Conservation (phyloP, 2,888 invertebrate genomes). For the Drosophila borealis region DNA sequence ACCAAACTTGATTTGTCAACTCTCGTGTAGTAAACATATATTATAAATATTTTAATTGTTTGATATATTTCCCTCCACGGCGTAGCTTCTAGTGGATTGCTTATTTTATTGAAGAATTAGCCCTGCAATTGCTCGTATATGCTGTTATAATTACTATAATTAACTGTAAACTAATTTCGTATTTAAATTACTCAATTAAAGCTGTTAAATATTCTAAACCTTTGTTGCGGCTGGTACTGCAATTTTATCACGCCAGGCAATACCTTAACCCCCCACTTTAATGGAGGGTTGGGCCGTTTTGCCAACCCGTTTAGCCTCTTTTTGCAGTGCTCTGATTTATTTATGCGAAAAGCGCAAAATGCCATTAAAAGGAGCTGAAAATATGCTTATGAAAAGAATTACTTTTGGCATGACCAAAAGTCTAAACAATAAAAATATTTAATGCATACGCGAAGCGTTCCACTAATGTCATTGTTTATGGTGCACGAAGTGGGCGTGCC, state of each 20-base stretch:
- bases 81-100: no score
- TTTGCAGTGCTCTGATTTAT: constrained; percentile 54
- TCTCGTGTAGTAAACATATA: no score
- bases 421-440: constrained; percentile 77
- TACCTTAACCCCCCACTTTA: neutral
- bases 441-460: constrained; percentile 62
- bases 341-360: constrained; percentile 55
- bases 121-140: neutral
- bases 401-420: constrained; percentile 30
- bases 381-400: constrained; percentile 24
- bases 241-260: constrained; percentile 9
- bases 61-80: no score
- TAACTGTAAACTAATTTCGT: neutral
- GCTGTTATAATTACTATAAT: neutral
- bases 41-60: no score
- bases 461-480: constrained; percentile 61
- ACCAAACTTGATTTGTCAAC: no score
- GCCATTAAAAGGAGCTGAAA: constrained; percentile 58
- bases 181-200: constrained; percentile 9
- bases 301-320: neutral
- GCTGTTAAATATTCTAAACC: neutral
- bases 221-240: neutral
- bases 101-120: no score
- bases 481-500: constrained; percentile 6
- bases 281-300: no score